Evolutionary conservation across 1,140 invertebrate genomes (phyloP).

Genomic region (Lepidurus arcticus): DNA sequence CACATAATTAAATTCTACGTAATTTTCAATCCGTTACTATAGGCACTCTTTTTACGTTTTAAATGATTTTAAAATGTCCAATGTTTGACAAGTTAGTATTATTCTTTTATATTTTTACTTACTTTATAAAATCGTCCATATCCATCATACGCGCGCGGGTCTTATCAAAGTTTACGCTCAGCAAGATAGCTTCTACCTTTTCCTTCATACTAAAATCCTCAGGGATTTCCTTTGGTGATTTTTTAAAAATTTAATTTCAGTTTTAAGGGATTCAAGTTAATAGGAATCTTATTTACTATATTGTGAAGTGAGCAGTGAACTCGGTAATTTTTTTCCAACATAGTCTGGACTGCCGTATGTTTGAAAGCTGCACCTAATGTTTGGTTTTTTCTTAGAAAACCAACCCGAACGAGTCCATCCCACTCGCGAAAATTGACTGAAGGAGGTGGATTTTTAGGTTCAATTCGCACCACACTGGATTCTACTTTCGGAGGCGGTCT

Average conservation of each 20-base stretch:
- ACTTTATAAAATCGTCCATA: conserved; percentile 90
- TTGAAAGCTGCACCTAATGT: conserved; percentile 79
- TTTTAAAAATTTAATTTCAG: background rate
- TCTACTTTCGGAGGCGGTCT: conserved; percentile 97
- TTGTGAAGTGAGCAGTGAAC: conserved; percentile 80
- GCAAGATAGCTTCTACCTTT: conserved; percentile 71
- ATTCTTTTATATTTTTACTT: conserved; percentile 39
- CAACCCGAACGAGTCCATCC: conserved; percentile 93
- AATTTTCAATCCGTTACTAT: too few relatives aligned
- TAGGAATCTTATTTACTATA: conserved; percentile 54
- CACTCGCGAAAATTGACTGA: conserved; percentile 95
- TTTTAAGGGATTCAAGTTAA: background rate
- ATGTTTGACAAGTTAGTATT: background rate
- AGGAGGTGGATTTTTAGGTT: conserved; percentile 93
- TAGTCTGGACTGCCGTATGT: conserved; percentile 70
- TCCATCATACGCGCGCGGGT: conserved; percentile 90
- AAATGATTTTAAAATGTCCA: too few relatives aligned
- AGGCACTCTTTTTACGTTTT: too few relatives aligned
- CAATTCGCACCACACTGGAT: conserved; percentile 95
- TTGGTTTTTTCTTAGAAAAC: conserved; percentile 93
- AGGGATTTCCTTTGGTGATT: conserved; percentile 59
- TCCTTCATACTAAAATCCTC: conserved; percentile 79
- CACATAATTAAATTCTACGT: too few relatives aligned
- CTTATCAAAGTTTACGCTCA: conserved; percentile 57
- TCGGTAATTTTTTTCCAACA: conserved; percentile 88